These are phyloP conservation scores for cattle (Bos taurus) DNA, from an alignment of 2,113 vertebrate genomes.

Conservation along the genomic window ARS-UCD2.0 NC_037336.1:20857001-20857500, in stretches of 20 bases:
- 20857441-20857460: background rate
- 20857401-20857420: background rate
- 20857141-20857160: background rate
- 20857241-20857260: background rate
- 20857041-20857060: background rate
- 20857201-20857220: background rate
- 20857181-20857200: background rate
- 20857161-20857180: background rate
- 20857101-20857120: background rate
- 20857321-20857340: background rate
- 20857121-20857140: background rate
- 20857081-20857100: background rate
- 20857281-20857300: background rate
- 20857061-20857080: background rate
- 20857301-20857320: background rate
- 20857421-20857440: constrained; percentile 9
- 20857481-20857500: background rate
- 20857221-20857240: background rate
- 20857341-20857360: background rate
- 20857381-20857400: background rate
- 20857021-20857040: background rate
- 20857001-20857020: background rate
- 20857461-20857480: background rate
- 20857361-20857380: background rate
- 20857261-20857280: background rate